phyloP scores from a whole-genome alignment of 2,888 invertebrate genomes.

The Lasioglossum leucozonium region DNA sequence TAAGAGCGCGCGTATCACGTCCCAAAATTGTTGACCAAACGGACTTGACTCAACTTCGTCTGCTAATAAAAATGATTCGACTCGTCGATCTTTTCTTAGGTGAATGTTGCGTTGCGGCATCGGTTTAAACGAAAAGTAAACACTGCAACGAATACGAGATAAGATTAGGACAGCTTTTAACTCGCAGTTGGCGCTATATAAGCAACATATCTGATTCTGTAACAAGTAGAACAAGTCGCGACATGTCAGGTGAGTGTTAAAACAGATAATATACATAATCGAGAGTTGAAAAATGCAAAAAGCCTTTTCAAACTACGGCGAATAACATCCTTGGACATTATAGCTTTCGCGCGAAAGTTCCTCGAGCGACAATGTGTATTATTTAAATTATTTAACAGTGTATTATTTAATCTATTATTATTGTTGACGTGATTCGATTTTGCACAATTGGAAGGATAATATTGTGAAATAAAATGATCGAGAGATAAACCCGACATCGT shows the following conservation, averaged over 20 bases:
- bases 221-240: slow-evolving; percentile 40
- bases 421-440: not conserved
- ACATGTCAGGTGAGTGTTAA: slow-evolving; percentile 73
- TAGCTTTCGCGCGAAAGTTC: not conserved
- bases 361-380: not conserved
- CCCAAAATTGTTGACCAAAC: too few relatives aligned
- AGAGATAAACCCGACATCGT: not conserved
- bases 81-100: slow-evolving; percentile 7
- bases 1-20: too few relatives aligned
- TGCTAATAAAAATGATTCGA: not conserved
- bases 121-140: slow-evolving; percentile 54
- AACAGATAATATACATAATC: not conserved
- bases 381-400: not conserved
- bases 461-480: not conserved
- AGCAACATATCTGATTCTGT: slow-evolving; percentile 63
- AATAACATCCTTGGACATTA: not conserved
- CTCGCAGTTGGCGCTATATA: slow-evolving; percentile 58
- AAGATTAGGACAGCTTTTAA: slow-evolving; percentile 76
- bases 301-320: not conserved
- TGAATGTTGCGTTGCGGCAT: slow-evolving; percentile 37
- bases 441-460: not conserved
- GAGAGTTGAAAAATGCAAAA: not conserved
- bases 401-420: not conserved
- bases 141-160: slow-evolving; percentile 64
- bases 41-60: not conserved